A percentile compares a stretch with the other conserved stretches of the same genome.
phyloP scores from a whole-genome alignment of 2,888 invertebrate genomes.

The Hemicrepidius hirtus region DNA sequence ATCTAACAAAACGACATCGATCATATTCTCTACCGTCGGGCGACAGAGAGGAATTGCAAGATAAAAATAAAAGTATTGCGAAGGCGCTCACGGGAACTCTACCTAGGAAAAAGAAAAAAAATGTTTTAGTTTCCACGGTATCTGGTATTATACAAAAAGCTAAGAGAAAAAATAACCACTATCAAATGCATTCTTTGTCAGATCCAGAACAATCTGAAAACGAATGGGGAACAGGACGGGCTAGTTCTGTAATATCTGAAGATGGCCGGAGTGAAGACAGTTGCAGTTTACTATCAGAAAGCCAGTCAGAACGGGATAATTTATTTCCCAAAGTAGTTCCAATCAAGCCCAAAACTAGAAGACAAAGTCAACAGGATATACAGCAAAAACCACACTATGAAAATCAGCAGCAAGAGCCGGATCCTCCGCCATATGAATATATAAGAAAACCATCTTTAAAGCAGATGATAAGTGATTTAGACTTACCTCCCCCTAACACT shows the following conservation, averaged over 20 bases:
- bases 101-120: conserved; percentile 83
- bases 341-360: conserved; percentile 58
- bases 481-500: conserved; percentile 72
- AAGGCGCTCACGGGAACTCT: conserved; percentile 61
- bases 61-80: conserved; percentile 72
- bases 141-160: conserved; percentile 91
- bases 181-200: conserved; percentile 80
- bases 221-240: conserved; percentile 79
- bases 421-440: conserved; percentile 53
- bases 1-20: conserved; percentile 84
- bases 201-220: conserved; percentile 87
- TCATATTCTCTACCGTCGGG: conserved; percentile 89
- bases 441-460: conserved; percentile 74
- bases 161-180: conserved; percentile 78
- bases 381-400: conserved; percentile 46
- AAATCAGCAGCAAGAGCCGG: conserved; percentile 51
- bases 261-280: conserved; percentile 77
- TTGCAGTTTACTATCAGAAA: conserved; percentile 79
- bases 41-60: conserved; percentile 75
- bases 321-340: conserved; percentile 79
- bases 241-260: conserved; percentile 83
- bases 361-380: conserved; percentile 57
- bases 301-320: conserved; percentile 76
- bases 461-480: conserved; percentile 64
- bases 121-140: conserved; percentile 87